Conservation (phyloP, 2,113 vertebrate genomes). For the Amazona vittata region DNA sequence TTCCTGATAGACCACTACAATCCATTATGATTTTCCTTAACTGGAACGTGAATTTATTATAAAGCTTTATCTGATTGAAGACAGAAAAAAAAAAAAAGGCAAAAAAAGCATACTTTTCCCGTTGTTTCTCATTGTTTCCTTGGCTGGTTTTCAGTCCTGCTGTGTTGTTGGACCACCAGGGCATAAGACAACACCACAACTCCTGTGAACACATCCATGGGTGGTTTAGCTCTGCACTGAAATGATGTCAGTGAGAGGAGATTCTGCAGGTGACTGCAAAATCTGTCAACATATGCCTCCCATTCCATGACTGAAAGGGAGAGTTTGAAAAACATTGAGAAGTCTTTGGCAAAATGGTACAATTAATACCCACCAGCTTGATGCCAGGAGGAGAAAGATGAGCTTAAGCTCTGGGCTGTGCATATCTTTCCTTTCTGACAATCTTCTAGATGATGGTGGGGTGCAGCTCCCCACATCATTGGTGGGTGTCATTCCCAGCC, state of each 20-base stretch:
- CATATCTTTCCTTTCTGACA: not conserved
- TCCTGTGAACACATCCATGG: not conserved
- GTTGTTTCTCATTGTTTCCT: not conserved
- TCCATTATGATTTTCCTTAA: not conserved
- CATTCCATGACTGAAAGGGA: not conserved
- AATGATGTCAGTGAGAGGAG: not conserved
- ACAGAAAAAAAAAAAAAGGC: not conserved
- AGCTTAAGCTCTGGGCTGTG: not conserved
- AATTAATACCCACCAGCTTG: not conserved
- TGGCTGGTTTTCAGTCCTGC: not conserved
- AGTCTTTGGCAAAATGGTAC: not conserved
- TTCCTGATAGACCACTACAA: not conserved
- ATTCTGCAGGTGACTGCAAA: not conserved
- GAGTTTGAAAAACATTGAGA: not conserved
- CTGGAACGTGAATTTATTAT: not conserved
- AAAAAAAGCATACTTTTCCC: not conserved
- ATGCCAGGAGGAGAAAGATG: not conserved
- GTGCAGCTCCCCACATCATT: not conserved
- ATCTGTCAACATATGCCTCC: not conserved
- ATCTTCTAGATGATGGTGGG: not conserved
- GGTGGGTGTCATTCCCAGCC: not conserved
- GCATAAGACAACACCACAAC: not conserved
- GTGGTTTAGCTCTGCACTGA: not conserved
- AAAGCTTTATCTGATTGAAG: not conserved
- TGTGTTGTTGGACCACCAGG: accelerated